phyloP scores from a whole-genome alignment of 53 echinoderm and acorn worm genomes.

The Crossaster papposus region DNA sequence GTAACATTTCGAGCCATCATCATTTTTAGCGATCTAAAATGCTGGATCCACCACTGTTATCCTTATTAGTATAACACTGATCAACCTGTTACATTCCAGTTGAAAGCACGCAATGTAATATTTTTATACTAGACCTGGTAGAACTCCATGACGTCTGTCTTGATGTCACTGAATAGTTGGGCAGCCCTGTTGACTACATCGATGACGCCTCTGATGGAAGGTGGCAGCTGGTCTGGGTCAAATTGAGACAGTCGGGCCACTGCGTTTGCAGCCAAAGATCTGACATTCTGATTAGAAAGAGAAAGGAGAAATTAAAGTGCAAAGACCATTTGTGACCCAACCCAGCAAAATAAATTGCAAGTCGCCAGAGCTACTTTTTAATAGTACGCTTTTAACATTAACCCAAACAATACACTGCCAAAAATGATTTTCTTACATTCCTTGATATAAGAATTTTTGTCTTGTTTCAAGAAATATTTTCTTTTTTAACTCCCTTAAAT shows the following conservation, averaged over 20 bases:
- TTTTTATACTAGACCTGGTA: slow-evolving; percentile 29
- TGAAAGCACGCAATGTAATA: background rate
- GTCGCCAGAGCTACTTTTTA: too few relatives aligned
- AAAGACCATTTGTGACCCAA: background rate
- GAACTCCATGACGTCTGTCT: slow-evolving; percentile 60
- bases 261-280: slow-evolving; percentile 2
- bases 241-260: slow-evolving; percentile 28
- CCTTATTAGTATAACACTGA: too few relatives aligned
- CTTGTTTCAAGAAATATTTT: too few relatives aligned
- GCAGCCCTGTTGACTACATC: slow-evolving; percentile 36
- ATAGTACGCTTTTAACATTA: too few relatives aligned
- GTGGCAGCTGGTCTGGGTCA: slow-evolving; percentile 38
- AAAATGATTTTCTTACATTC: too few relatives aligned
- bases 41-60: background rate
- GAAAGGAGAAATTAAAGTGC: background rate
- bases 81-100: background rate
- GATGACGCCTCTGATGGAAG: slow-evolving; percentile 24
- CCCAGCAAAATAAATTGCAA: too few relatives aligned
- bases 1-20: too few relatives aligned
- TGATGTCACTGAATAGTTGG: slow-evolving; percentile 55
- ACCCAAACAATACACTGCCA: too few relatives aligned
- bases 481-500: too few relatives aligned
- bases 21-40: too few relatives aligned
- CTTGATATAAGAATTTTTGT: too few relatives aligned
- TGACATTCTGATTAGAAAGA: background rate